phyloP scores from a whole-genome alignment of 2,797 vertebrate genomes.

The Paedocypris micromegethes region DNA sequence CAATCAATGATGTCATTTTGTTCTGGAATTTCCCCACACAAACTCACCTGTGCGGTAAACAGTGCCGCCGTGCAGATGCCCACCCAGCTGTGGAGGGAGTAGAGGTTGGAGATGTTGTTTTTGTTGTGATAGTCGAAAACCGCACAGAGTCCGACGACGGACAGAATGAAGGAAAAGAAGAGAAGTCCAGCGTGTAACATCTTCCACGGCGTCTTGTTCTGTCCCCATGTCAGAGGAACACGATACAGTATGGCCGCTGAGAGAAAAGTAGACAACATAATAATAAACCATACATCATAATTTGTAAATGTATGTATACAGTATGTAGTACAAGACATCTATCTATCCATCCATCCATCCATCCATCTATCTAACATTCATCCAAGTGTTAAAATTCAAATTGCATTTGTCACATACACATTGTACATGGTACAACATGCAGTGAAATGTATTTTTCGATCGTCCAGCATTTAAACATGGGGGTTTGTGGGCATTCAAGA shows the following conservation, averaged over 20 bases:
- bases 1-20: too few species aligned
- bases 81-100: conserved; percentile 93
- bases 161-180: conserved; percentile 65
- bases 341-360: too few species aligned
- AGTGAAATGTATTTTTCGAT: too few species aligned
- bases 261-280: background rate
- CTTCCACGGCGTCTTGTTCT: conserved; percentile 84
- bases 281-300: background rate
- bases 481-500: too few species aligned
- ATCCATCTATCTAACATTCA: too few species aligned
- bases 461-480: too few species aligned
- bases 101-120: conserved; percentile 67
- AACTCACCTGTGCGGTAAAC: conserved; percentile 78
- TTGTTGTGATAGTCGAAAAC: conserved; percentile 77
- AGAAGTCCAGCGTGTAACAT: conserved; percentile 71
- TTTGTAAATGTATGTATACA: too few species aligned
- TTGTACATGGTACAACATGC: too few species aligned
- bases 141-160: conserved; percentile 76
- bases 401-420: too few species aligned
- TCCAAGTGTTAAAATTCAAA: too few species aligned
- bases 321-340: too few species aligned
- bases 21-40: too few species aligned
- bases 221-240: conserved; percentile 74
- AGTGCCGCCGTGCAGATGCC: conserved; percentile 73
- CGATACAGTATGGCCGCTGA: conserved; percentile 83